phyloP scores from a whole-genome alignment of 2,797 vertebrate genomes.

The Anabas testudineus region DNA sequence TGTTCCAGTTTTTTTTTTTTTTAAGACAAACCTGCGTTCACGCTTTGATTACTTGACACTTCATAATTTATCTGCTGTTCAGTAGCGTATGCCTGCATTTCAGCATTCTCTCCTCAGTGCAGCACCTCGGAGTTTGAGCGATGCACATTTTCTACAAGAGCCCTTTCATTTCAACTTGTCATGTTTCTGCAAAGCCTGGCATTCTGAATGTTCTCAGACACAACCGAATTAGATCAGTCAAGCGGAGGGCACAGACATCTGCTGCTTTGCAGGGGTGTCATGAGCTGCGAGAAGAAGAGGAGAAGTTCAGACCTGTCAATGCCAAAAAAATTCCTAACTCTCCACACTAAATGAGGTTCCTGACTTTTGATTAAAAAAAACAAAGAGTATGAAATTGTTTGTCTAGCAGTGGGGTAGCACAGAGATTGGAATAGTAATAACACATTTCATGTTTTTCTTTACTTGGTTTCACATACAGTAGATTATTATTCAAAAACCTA shows the following conservation, averaged over 20 bases:
- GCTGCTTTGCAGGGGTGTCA: slow-evolving; percentile 66
- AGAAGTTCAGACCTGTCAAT: slow-evolving; percentile 59
- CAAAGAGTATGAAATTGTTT: slow-evolving; percentile 43
- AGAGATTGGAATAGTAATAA: slow-evolving; percentile 9
- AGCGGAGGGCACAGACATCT: slow-evolving; percentile 70
- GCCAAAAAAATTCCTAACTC: slow-evolving; percentile 63
- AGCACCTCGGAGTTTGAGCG: slow-evolving; percentile 49
- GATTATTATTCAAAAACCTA: slow-evolving; percentile 42
- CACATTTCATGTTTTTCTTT: slow-evolving; percentile 31
- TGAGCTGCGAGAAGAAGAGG: slow-evolving; percentile 40
- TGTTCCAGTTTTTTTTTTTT: slow-evolving; percentile 44
- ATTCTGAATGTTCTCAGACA: slow-evolving; percentile 74
- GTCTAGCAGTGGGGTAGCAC: slow-evolving; percentile 9
- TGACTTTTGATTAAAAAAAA: slow-evolving; percentile 37
- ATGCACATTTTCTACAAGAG: slow-evolving; percentile 61
- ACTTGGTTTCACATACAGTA: slow-evolving; percentile 36
- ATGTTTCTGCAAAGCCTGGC: slow-evolving; percentile 74
- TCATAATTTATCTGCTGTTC: slow-evolving; percentile 66
- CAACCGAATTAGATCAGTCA: slow-evolving; percentile 82
- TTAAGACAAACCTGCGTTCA: slow-evolving; percentile 43
- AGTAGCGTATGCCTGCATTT: slow-evolving; percentile 48
- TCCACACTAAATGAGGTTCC: slow-evolving; percentile 53
- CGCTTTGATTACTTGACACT: slow-evolving; percentile 57
- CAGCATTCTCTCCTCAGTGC: slow-evolving; percentile 42
- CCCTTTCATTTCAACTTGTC: slow-evolving; percentile 77